Evolutionary conservation across 1,140 invertebrate genomes (phyloP).

Genomic region (Zophobas atratus): DNA sequence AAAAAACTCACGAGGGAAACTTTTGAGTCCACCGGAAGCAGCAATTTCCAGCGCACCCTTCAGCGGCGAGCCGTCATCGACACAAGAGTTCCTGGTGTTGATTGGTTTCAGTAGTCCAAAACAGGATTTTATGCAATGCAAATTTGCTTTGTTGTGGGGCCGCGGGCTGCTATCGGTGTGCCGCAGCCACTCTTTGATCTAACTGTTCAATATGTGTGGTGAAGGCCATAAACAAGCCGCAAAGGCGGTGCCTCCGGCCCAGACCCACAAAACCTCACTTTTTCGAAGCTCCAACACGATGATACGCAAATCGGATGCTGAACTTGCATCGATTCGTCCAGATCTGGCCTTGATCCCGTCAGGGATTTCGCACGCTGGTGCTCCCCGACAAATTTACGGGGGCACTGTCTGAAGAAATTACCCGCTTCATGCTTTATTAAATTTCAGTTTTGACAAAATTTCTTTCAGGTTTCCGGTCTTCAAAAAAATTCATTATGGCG

Average conservation of each 20-base stretch:
- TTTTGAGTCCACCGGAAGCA: too few species aligned
- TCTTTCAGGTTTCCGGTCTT: neutral
- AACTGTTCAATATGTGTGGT: constrained; percentile 26
- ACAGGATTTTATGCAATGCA: constrained; percentile 22
- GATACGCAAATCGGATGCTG: constrained; percentile 17
- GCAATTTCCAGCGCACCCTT: too few species aligned
- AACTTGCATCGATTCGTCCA: constrained; percentile 9
- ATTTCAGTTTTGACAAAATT: neutral
- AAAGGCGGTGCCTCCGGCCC: constrained; percentile 10
- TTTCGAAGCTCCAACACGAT: constrained; percentile 20
- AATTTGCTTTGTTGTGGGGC: constrained; percentile 38
- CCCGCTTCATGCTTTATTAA: neutral
- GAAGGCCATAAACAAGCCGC: constrained; percentile 16
- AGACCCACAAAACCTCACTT: constrained; percentile 24
- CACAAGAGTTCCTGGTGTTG: neutral
- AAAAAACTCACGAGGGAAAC: too few species aligned
- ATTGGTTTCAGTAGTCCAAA: constrained; percentile 4
- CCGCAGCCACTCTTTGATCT: constrained; percentile 31
- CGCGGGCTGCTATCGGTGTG: neutral
- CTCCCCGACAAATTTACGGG: constrained; percentile 3
- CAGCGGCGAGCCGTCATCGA: neutral
- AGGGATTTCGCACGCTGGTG: neutral
- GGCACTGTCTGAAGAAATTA: constrained; percentile 1
- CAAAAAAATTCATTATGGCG: neutral
- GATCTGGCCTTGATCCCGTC: constrained; percentile 5